A percentile compares a stretch with the other conserved stretches of the same genome.
phyloP scores from a whole-genome alignment of 2,113 vertebrate species.

The Sterna hirundo region DNA sequence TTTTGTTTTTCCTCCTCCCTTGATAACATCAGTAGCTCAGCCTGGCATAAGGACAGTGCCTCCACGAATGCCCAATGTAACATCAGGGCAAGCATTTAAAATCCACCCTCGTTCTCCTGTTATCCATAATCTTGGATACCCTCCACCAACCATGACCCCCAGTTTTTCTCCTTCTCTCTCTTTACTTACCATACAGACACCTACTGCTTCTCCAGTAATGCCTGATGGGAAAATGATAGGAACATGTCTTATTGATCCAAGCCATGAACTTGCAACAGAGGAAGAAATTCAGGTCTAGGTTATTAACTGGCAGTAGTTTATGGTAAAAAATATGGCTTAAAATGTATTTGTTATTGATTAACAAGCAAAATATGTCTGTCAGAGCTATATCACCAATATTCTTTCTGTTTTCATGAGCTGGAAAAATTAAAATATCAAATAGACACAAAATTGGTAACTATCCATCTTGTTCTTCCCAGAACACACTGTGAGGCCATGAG shows the following conservation, averaged over 20 bases:
- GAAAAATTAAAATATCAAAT: neutral
- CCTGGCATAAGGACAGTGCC: constrained; percentile 86
- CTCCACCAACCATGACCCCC: constrained; percentile 78
- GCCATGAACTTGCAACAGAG: constrained; percentile 71
- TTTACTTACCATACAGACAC: constrained; percentile 78
- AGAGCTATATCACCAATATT: neutral
- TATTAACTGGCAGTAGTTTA: neutral
- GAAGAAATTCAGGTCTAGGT: constrained; percentile 80
- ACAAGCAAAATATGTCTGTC: neutral
- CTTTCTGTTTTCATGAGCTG: neutral
- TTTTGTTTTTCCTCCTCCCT: constrained; percentile 83
- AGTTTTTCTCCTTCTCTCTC: constrained; percentile 87
- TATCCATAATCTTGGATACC: constrained; percentile 70
- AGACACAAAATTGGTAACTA: neutral
- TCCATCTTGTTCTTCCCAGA: neutral
- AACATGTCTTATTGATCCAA: constrained; percentile 52
- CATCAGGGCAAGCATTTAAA: constrained; percentile 65
- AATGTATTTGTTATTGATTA: neutral
- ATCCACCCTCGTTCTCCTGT: constrained; percentile 75
- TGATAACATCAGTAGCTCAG: constrained; percentile 89
- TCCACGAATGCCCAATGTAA: constrained; percentile 75
- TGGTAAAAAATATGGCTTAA: neutral
- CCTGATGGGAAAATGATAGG: constrained; percentile 71
- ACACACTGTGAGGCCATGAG: neutral
- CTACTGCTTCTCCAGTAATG: constrained; percentile 76